phyloP scores from a whole-genome alignment of 2,797 vertebrate genomes.

The Cossypha dichroa region DNA sequence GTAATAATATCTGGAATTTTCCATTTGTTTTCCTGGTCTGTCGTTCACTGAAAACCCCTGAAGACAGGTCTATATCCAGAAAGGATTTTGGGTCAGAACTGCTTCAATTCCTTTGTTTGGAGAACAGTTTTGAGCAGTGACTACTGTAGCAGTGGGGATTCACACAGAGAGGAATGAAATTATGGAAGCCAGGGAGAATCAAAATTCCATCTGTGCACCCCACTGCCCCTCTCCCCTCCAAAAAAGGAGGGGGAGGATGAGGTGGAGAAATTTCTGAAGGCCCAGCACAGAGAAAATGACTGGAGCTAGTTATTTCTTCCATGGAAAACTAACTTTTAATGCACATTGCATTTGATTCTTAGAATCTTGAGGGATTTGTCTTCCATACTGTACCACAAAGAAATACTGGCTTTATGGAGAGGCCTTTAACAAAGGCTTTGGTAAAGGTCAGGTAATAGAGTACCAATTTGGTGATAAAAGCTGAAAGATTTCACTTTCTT shows the following conservation, averaged over 20 bases:
- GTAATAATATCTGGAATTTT: neutral
- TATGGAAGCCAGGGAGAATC: neutral
- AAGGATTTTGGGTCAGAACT: neutral
- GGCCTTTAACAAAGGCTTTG: neutral
- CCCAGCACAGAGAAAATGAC: neutral
- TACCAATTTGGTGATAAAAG: neutral
- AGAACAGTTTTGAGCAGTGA: neutral
- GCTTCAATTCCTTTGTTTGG: neutral
- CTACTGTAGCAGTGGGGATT: neutral
- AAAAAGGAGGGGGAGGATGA: neutral
- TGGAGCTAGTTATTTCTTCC: neutral
- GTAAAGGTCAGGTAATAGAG: neutral
- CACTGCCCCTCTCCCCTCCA: accelerated
- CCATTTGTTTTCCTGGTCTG: neutral
- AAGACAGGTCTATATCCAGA: neutral
- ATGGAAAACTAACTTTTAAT: neutral
- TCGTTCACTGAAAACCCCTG: neutral
- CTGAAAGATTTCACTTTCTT: neutral
- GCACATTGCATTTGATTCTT: neutral
- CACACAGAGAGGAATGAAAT: neutral
- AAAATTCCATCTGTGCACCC: neutral
- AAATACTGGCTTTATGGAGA: neutral
- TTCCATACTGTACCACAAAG: neutral
- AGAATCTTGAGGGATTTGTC: neutral
- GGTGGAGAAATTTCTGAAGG: neutral